Evolutionary conservation across 2,113 vertebrate genomes (phyloP), one percentile per base, ranked within the genome.

Genomic region (Nothobranchius kuhntae): DNA sequence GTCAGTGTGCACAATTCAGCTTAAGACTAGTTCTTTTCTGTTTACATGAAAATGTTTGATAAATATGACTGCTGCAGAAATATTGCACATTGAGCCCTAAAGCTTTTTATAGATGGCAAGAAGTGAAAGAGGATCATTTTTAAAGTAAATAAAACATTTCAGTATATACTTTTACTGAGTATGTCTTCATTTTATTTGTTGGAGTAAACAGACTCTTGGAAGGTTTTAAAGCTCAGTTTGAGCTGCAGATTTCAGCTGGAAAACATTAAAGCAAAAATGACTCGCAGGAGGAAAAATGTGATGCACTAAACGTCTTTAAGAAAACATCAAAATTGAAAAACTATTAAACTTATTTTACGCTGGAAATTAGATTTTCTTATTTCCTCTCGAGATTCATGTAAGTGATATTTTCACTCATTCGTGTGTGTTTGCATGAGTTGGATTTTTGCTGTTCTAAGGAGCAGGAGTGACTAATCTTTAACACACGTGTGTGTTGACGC

Each of bases 71-170:
- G 53, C 75, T 89, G 71, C 78, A 82, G 64, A 81, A 53, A 83
- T 73, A 83, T 92, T 92, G 92, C 92, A 92, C 92, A 91, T 83
- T 44, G 55, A 72, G 59, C 54, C 73, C 77, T 69, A 64, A 80
- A 65, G 81, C 80, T 88, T 90, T 91, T 88, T 85, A 85, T 84
- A 81, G 73, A 82, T 56, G 68, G 82, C 24, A 75, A 61, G 35
- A 62, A 70, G 75, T 70, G 82, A 80, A 76, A 85, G 77, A 70
- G 61, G 79, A 81, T 83, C 61, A 75, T 89, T 92, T 91, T 89
- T 89, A 50, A 88, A 68, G 63, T 67, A 62, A 91, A 87, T 89
- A 75, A 89, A 84, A 60, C 68, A 77, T 90, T 91, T 86, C 65
- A 86, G 87, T 89, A 80, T 69, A 77, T 65, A 56, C 77, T 73